Conservation (phyloP, 2,888 invertebrate species). For the Hyles lineata region DNA sequence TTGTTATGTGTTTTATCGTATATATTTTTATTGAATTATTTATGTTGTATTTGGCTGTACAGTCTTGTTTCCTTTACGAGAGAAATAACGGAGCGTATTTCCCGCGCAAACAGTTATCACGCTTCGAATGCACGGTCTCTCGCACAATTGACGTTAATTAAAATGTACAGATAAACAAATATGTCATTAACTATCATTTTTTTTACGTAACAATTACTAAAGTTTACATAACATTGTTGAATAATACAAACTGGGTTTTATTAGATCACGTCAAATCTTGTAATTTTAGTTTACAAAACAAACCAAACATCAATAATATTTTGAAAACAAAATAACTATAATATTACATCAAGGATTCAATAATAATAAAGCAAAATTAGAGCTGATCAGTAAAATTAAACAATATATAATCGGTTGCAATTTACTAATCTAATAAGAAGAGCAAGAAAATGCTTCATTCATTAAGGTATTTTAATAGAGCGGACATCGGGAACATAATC, state of each 20-base stretch:
- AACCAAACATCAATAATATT: background rate
- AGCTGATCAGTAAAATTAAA: no score
- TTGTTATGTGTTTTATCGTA: no score
- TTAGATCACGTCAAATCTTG: background rate
- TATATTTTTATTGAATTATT: no score
- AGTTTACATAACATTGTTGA: background rate
- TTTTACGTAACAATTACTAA: background rate
- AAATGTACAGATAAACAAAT: slow-evolving; percentile 6
- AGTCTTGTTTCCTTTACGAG: background rate
- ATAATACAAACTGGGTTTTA: background rate
- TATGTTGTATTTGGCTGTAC: background rate
- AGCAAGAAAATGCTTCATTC: no score
- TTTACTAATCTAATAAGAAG: no score
- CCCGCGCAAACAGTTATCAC: slow-evolving; percentile 3
- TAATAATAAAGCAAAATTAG: no score
- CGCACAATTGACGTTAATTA: background rate
- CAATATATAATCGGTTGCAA: no score
- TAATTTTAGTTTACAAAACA: background rate
- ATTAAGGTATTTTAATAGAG: no score
- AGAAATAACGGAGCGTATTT: background rate
- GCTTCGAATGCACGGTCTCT: background rate
- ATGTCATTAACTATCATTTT: background rate
- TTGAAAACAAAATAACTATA: background rate
- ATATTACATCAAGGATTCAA: no score
- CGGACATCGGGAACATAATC: no score